Conservation (phyloP, 2,797 vertebrate species). For the Macrochelys suwanniensis region DNA sequence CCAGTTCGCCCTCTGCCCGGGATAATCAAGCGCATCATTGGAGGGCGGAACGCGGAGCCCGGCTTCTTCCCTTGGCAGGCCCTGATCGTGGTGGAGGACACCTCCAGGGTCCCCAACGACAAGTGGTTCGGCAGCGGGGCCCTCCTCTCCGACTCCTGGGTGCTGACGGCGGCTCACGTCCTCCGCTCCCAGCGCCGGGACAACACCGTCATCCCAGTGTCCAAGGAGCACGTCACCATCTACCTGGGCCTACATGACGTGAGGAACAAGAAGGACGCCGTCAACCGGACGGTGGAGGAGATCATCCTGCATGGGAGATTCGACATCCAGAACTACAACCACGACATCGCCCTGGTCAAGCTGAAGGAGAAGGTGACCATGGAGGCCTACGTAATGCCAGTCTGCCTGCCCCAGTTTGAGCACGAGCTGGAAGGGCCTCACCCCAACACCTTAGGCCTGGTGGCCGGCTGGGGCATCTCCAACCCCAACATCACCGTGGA, state of each 20-base stretch:
- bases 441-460: constrained; percentile 90
- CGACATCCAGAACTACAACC: constrained; percentile 93
- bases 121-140: constrained; percentile 96
- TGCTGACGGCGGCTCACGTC: constrained; percentile 94
- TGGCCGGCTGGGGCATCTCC: constrained; percentile 96
- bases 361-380: constrained; percentile 86
- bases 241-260: constrained; percentile 89
- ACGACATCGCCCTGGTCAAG: constrained; percentile 93
- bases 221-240: constrained; percentile 87
- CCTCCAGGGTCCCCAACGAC: constrained; percentile 90
- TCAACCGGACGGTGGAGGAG: constrained; percentile 85
- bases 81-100: constrained; percentile 92
- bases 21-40: constrained; percentile 93
- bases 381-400: constrained; percentile 82
- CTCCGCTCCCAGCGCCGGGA: constrained; percentile 93
- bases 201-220: constrained; percentile 87
- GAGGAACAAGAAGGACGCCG: constrained; percentile 82
- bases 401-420: constrained; percentile 88
- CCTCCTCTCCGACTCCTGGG: constrained; percentile 91
- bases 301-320: constrained; percentile 93
- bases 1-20: constrained; percentile 84
- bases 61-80: constrained; percentile 97
- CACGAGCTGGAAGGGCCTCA: constrained; percentile 81
- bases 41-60: constrained; percentile 86
- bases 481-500: constrained; percentile 87